Percentiles rank a stretch among this genome's conserved stretches.
These are phyloP conservation scores for Drosophila baimaii DNA, from an alignment of 1,140 invertebrate genomes.

Conservation along the genomic window DNA sequence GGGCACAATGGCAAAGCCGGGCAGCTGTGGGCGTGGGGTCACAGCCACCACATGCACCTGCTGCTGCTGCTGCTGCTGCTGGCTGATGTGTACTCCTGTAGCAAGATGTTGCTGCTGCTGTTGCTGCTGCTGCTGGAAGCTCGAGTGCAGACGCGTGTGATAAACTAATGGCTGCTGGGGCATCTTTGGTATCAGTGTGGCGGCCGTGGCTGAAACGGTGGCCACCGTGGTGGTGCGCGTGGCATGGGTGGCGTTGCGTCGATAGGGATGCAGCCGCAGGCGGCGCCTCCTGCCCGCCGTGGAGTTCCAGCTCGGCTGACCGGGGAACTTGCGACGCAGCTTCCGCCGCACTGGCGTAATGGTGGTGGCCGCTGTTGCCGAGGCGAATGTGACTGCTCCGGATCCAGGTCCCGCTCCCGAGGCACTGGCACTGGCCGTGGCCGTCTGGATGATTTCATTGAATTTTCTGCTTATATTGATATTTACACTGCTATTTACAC, in stretches of 20 bases:
- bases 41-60: constrained; percentile 64
- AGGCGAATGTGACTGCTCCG: constrained; percentile 33
- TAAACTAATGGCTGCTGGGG: constrained; percentile 64
- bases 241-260: constrained; percentile 70
- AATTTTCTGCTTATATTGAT: constrained; percentile 78
- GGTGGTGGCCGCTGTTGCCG: constrained; percentile 42
- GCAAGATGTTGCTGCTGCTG: constrained; percentile 55
- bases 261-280: constrained; percentile 56
- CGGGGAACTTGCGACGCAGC: constrained; percentile 66
- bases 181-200: constrained; percentile 72
- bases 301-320: constrained; percentile 39
- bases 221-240: constrained; percentile 67
- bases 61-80: constrained; percentile 59
- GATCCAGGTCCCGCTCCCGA: constrained; percentile 28
- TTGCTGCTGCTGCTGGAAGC: constrained; percentile 67
- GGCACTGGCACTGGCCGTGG: constrained; percentile 56
- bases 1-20: constrained; percentile 49
- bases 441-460: constrained; percentile 81
- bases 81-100: constrained; percentile 31
- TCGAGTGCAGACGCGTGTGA: constrained; percentile 52
- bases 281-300: constrained; percentile 59
- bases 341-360: constrained; percentile 59
- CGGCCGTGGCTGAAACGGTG: constrained; percentile 51
- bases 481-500: constrained; percentile 84
- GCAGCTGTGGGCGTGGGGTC: constrained; percentile 54